Evolutionary conservation across 2,113 vertebrate species (phyloP).

Genomic region (Menidia beryllina): DNA sequence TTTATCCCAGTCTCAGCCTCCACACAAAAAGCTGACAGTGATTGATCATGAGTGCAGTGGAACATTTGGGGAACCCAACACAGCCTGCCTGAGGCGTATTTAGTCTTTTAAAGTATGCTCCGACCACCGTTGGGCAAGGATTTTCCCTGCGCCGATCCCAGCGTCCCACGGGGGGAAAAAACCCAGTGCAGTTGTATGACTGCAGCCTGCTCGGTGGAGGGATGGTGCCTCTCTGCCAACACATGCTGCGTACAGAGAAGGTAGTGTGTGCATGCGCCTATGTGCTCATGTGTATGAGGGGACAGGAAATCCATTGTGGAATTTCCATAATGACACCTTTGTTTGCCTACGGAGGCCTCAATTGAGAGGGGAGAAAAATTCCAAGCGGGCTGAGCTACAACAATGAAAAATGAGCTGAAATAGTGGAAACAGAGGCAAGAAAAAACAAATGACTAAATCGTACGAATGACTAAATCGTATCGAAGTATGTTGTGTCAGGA

Average conservation of each 20-base stretch:
- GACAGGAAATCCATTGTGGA: constrained; percentile 46
- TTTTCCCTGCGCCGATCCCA: background rate
- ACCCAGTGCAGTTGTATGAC: background rate
- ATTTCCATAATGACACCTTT: constrained; percentile 40
- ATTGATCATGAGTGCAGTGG: background rate
- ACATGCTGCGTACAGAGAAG: constrained; percentile 13
- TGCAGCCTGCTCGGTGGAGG: background rate
- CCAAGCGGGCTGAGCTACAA: constrained; percentile 4
- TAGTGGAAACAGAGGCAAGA: no score
- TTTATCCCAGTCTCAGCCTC: background rate
- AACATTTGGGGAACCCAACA: background rate
- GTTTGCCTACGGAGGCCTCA: constrained; percentile 13
- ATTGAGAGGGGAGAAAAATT: background rate
- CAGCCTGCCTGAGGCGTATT: background rate
- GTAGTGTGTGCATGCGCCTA: background rate
- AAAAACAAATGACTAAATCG: no score
- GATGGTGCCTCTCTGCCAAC: background rate
- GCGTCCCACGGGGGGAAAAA: constrained; percentile 11
- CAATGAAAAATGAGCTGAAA: background rate
- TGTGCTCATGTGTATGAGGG: constrained; percentile 11
- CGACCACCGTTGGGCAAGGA: background rate
- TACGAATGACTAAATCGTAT: no score
- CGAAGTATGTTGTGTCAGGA: background rate
- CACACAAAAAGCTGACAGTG: background rate
- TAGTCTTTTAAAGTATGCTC: background rate